These are phyloP conservation scores for Papilio protenor DNA, from an alignment of 2,888 invertebrate species.

Conservation along the genomic window DNA sequence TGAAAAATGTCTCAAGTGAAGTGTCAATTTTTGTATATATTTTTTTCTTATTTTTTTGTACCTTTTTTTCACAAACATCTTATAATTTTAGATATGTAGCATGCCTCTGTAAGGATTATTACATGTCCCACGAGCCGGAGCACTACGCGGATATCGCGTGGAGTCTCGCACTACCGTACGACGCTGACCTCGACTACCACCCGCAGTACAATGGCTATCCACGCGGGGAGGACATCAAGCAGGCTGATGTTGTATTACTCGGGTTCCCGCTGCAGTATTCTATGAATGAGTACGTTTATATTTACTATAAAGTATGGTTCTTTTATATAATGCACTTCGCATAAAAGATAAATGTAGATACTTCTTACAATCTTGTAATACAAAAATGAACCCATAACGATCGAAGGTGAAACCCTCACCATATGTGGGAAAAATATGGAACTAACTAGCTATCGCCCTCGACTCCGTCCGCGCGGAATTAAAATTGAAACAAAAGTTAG, in stretches of 20 bases:
- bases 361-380: too few relatives aligned
- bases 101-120: constrained; percentile 76
- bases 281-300: constrained; percentile 66
- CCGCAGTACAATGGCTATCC: constrained; percentile 83
- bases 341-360: too few relatives aligned
- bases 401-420: too few relatives aligned
- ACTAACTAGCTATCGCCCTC: too few relatives aligned
- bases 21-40: too few relatives aligned
- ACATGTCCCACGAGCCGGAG: constrained; percentile 67
- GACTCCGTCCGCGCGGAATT: too few relatives aligned
- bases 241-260: constrained; percentile 84
- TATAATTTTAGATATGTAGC: constrained; percentile 69
- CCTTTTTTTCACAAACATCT: not conserved
- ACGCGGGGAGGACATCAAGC: constrained; percentile 78
- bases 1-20: too few relatives aligned
- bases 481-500: too few relatives aligned
- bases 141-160: constrained; percentile 81
- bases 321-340: too few relatives aligned
- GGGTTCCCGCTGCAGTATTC: constrained; percentile 84
- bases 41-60: too few relatives aligned
- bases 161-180: constrained; percentile 80
- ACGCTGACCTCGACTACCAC: constrained; percentile 80
- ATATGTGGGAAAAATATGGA: too few relatives aligned
- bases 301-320: not conserved
- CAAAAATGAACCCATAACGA: too few relatives aligned